Base-by-base conservation (phyloP, 2,888 invertebrate genomes). In the Netelia virgata region DNA sequence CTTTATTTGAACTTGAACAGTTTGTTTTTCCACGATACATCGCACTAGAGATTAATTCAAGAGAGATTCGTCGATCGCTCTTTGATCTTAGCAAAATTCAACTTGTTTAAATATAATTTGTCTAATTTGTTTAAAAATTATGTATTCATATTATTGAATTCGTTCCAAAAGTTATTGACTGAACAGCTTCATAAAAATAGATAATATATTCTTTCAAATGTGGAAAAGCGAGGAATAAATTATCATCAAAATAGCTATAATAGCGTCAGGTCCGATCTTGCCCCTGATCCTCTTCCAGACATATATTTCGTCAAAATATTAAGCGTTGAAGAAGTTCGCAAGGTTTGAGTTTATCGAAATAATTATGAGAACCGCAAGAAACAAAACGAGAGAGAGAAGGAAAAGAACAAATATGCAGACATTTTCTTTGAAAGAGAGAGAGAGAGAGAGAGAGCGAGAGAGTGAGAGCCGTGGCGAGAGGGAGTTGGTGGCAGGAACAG, bases 311-410 rank as follows among this genome's bases (percentile, higher is more conserved):
- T 20, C 36, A 20, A 59, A 50, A 59, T 11, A 55, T 3, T 16
- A 20, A 64, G 23, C 43, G 36, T 36, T 11, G 55, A 61, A 23
- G 55, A 18, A 61, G 53, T 43, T 6, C 6, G 28, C 57, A 47
- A 14, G 10, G 10, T 28, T 69, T 18, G 28, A 77, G 82, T 78
- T 86, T 80, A 81, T 87, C 55, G 80, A 86, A 87, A 87, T 86
- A 87, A 88, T 87, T 78, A 86, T 82, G 82, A 64, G 82, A 53
- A 77, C 59, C 36, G 14, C 83, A 73, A 78, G 73, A 47, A 73
- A 74, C 57, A 81, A 20, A 64, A 28, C 20, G n/a, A 28, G 9
- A 50, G 61, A 47, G 73, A 57, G 43, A 47, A 10, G 57, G 28
- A 64, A 61, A n/a, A 11, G 16, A 6, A 50, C 50, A 47, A 74